Evolutionary conservation across 1,140 invertebrate genomes (phyloP), one percentile per base, ranked within the genome.

Genomic region (Teleogryllus occipitalis): DNA sequence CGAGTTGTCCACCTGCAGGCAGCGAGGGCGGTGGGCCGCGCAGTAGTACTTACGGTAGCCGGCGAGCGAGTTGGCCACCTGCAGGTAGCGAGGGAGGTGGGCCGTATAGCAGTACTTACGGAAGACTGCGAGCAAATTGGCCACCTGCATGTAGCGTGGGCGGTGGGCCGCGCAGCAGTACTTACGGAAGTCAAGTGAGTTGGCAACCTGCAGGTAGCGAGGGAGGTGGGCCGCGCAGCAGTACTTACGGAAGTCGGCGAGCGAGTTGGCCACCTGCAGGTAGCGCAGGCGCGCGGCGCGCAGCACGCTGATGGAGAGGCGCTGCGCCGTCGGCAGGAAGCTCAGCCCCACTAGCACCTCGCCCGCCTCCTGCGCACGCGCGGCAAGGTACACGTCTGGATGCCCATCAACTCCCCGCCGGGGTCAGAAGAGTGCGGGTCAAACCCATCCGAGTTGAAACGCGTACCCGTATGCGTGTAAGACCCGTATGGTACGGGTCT

Each of bases 271-370:
- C 54, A 84, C 80, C 8, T 85, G 81, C 72, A 81, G 81, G 78
- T 85, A 85, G 82, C 87, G 87, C 74, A 90, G 83, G 82, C 88
- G 86, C 21, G 85, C 86, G 15, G 87, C 81, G 83, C 88, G 88
- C 79, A 88, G 85, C 49, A 90, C 84, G 78, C 86, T 88, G 78
- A 90, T 86, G 47, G 88, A 87, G 80, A 90, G 83, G 80, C 89
- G 84, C 85, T 89, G 87, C 8, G 89, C 88, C 15, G 89, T 90
- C n/a, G 89, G 89, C 80, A 90, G 84, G 83, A 88, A 90, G 84
- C 88, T 90, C 80, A 90, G 79, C 5, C 87, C 88, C 81, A 90
- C 84, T 65, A 89, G 83, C 82, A 90, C 85, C 75, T 88, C 88
- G 22, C 89, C 89, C 80, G 82, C 81, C 48, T 83, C 82, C 85